These are phyloP conservation scores for Dryobates pubescens DNA, from an alignment of 2,797 vertebrate genomes.

Conservation along the genomic window DNA sequence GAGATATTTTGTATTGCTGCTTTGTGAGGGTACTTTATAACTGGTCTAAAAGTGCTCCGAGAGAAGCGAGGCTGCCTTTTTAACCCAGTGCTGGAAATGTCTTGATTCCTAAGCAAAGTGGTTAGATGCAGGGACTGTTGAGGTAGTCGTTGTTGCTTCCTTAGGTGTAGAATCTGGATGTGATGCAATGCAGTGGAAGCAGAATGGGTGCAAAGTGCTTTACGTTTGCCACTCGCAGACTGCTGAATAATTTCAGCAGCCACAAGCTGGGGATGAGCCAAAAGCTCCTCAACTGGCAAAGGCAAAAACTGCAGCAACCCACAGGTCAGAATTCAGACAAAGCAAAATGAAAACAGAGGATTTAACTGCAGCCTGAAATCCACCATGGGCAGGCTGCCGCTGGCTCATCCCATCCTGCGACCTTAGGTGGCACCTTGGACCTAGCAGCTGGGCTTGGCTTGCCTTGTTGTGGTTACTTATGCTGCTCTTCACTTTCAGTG, in stretches of 20 bases:
- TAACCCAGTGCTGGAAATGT: neutral
- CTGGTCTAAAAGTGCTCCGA: neutral
- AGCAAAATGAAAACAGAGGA: neutral
- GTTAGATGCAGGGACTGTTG: neutral
- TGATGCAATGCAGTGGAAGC: rapidly evolving
- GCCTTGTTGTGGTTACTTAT: rapidly evolving
- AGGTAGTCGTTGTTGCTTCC: rapidly evolving
- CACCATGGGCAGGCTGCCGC: neutral
- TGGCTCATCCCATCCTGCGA: rapidly evolving
- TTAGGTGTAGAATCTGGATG: neutral
- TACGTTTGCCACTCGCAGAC: rapidly evolving
- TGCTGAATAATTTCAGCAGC: neutral
- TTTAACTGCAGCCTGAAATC: neutral
- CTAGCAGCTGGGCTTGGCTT: neutral
- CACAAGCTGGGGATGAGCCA: neutral
- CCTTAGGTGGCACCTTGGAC: neutral
- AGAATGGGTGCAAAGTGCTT: neutral
- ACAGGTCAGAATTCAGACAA: neutral
- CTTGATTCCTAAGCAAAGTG: neutral
- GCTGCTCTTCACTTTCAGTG: neutral
- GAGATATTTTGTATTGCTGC: neutral
- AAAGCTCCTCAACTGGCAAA: neutral
- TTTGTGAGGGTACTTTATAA: neutral
- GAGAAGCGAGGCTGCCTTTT: neutral
- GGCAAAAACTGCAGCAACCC: neutral